phyloP scores from a whole-genome alignment of 1,140 invertebrate genomes.

The Sesamia nonagrioides region DNA sequence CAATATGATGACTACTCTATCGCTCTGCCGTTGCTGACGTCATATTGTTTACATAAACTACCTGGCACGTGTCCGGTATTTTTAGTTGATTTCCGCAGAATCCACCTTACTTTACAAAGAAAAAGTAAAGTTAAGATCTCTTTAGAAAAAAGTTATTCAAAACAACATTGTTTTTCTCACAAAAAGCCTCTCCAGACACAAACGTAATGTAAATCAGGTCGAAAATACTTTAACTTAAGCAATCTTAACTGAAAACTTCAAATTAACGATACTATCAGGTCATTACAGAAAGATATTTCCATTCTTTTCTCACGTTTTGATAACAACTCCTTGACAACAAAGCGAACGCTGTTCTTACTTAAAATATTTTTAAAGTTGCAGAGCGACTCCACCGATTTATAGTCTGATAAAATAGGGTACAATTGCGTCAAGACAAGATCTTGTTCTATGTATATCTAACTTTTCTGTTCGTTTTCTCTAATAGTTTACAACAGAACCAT shows the following conservation, averaged over 20 bases:
- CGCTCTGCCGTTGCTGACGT: too few relatives aligned
- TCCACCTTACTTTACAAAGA: too few relatives aligned
- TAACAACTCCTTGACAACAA: conserved; percentile 16
- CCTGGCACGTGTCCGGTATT: too few relatives aligned
- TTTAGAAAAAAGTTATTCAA: not conserved
- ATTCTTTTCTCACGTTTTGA: conserved; percentile 34
- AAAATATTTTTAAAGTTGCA: conserved; percentile 41
- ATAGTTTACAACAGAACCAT: too few relatives aligned
- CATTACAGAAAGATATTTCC: not conserved
- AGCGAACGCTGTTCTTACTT: not conserved
- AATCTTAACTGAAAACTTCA: conserved; percentile 1
- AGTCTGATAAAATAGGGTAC: conserved; percentile 18
- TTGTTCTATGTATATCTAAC: not conserved
- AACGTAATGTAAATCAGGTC: not conserved
- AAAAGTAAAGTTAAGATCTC: not conserved
- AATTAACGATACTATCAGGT: conserved; percentile 32
- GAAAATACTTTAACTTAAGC: not conserved
- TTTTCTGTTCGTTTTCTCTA: not conserved
- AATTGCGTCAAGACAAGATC: conserved; percentile 1
- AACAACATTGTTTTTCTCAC: not conserved
- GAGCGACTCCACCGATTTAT: conserved; percentile 28
- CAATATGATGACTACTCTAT: too few relatives aligned
- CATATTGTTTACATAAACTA: too few relatives aligned
- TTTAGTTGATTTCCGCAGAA: too few relatives aligned
- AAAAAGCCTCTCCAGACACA: not conserved